A percentile compares a stretch with the other conserved stretches of the same genome.
Evolutionary conservation across 2,113 vertebrate species (phyloP).

Genomic region (Talpa occidentalis): DNA sequence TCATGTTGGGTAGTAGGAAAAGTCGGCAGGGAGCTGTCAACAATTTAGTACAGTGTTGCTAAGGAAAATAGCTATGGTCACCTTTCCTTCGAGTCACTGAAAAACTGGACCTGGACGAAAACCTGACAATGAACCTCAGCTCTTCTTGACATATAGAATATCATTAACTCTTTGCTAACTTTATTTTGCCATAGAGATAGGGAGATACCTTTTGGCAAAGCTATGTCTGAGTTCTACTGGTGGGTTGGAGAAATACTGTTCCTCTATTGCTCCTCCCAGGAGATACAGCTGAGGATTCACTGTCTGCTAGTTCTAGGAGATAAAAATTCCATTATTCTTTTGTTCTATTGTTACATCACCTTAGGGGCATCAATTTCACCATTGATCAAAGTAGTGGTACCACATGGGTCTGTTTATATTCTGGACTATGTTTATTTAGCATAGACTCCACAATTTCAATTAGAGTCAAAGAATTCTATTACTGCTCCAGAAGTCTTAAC

Average conservation of each 20-base stretch:
- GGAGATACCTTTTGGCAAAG: slow-evolving; percentile 11
- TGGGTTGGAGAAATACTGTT: slow-evolving; percentile 18
- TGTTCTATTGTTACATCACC: slow-evolving; percentile 23
- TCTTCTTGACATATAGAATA: slow-evolving; percentile 10
- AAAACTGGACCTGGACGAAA: not conserved
- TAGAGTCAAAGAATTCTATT: slow-evolving; percentile 17
- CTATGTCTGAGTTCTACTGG: not conserved
- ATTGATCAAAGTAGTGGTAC: not conserved
- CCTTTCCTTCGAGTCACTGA: not conserved
- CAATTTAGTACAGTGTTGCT: not conserved
- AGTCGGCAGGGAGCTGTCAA: not conserved
- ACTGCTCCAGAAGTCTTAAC: slow-evolving; percentile 11
- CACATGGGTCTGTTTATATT: not conserved
- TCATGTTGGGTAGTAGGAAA: not conserved
- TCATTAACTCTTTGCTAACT: not conserved
- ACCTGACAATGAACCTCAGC: not conserved
- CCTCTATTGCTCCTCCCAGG: not conserved
- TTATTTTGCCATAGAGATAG: slow-evolving; percentile 22
- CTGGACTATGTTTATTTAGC: not conserved
- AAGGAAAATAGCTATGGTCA: not conserved
- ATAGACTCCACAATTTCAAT: slow-evolving; percentile 20
- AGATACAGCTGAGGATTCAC: slow-evolving; percentile 22
- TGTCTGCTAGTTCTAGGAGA: slow-evolving; percentile 12
- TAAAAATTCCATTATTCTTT: not conserved
- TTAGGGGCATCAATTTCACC: slow-evolving; percentile 26